Evolutionary conservation across 2,888 invertebrate genomes (phyloP).

Genomic region (Synergus gifuensis): DNA sequence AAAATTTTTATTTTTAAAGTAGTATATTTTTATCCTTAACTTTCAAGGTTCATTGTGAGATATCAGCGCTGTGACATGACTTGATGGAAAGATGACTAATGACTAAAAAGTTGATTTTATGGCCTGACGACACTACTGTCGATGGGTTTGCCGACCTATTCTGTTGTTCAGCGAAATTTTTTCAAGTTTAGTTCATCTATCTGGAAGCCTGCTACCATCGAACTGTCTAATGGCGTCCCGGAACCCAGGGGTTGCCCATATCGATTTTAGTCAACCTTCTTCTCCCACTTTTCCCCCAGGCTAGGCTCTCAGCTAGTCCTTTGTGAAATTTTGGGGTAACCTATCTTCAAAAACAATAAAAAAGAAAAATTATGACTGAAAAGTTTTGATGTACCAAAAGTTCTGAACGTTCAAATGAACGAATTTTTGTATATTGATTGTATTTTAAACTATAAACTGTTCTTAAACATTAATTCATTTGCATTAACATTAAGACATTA

Average conservation of each 20-base stretch:
- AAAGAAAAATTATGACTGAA: no score
- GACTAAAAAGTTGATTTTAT: constrained; percentile 6
- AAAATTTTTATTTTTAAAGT: not conserved
- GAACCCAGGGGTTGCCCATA: constrained; percentile 37
- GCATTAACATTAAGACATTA: no score
- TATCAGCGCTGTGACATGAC: not conserved
- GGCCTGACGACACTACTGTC: not conserved
- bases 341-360: not conserved
- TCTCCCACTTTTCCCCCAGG: constrained; percentile 21
- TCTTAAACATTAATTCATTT: no score
- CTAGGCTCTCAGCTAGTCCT: constrained; percentile 22
- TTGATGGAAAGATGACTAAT: not conserved
- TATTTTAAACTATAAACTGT: no score
- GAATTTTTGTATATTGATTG: no score
- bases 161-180: not conserved
- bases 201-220: constrained; percentile 13
- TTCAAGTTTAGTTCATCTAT: constrained; percentile 3
- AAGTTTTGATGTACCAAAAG: no score
- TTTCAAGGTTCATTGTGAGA: constrained; percentile 2
- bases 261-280: constrained; percentile 40
- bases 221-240: constrained; percentile 37
- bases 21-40: not conserved
- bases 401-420: no score
- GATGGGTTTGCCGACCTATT: not conserved
- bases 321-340: constrained; percentile 17